These are phyloP conservation scores for Colinus virginianus DNA, from an alignment of 2,113 vertebrate genomes.

Conservation along the genomic window DNA sequence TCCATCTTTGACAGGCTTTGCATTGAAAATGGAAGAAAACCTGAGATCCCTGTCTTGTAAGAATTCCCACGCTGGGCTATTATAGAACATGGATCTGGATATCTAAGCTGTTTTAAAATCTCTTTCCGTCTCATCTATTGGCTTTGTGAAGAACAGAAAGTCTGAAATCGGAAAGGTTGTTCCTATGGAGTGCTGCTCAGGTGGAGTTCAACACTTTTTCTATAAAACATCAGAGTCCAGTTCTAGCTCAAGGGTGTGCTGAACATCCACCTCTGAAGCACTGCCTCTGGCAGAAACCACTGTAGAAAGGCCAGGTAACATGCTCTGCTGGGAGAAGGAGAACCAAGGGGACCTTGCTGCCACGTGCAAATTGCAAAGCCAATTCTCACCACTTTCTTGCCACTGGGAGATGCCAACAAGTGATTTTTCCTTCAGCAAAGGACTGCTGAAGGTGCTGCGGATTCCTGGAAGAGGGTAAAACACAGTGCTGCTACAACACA, in stretches of 20 bases:
- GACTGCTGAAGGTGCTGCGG: neutral
- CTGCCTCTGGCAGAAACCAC: neutral
- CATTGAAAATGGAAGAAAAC: constrained; percentile 34
- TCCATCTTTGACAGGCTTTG: neutral
- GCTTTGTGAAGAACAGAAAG: neutral
- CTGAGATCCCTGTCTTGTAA: constrained; percentile 17
- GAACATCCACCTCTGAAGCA: neutral
- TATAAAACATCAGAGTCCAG: neutral
- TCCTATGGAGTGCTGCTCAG: neutral
- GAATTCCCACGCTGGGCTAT: neutral
- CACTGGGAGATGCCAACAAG: neutral
- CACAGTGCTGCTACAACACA: neutral
- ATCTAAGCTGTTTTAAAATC: neutral
- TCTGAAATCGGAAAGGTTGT: neutral
- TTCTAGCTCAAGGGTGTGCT: neutral
- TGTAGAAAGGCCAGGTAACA: neutral
- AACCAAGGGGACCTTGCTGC: neutral
- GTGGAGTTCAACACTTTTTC: neutral
- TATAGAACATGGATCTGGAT: neutral
- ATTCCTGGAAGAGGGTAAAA: neutral
- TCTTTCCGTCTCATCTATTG: constrained; percentile 4
- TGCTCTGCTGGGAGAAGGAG: fast-evolving
- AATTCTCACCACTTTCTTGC: neutral
- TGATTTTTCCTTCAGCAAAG: neutral
- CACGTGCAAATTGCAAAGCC: fast-evolving